Conservation (phyloP, 2,888 invertebrate genomes). For the Apodemia duryi region DNA sequence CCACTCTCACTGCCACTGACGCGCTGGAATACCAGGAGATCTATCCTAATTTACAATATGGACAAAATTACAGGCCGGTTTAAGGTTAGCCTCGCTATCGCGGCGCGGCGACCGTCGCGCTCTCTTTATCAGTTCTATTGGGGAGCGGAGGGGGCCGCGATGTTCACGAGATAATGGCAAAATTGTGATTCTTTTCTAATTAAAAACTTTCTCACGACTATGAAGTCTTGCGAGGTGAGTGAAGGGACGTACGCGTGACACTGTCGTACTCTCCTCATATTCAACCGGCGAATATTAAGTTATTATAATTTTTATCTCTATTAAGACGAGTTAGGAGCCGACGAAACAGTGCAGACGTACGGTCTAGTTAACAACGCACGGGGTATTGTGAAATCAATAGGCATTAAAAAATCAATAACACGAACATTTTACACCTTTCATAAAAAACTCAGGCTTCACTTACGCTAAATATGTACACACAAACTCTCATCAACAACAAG, state of each 20-base stretch:
- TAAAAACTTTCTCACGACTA: constrained; percentile 37
- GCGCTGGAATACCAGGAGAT: constrained; percentile 66
- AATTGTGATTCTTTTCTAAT: constrained; percentile 76
- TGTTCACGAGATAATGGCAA: constrained; percentile 68
- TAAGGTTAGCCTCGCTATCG: constrained; percentile 50
- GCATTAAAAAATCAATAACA: constrained; percentile 49
- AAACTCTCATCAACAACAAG: constrained; percentile 66
- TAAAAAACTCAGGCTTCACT: constrained; percentile 70
- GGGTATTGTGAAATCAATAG: constrained; percentile 22
- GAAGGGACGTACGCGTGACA: constrained; percentile 27
- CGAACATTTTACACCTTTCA: constrained; percentile 58
- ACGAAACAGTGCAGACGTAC: constrained; percentile 35
- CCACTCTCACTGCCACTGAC: constrained; percentile 56
- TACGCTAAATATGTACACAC: constrained; percentile 76
- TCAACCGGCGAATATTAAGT: constrained; percentile 14
- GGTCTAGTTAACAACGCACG: constrained; percentile 6
- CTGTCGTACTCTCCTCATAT: constrained; percentile 28
- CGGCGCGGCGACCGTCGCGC: constrained; percentile 58
- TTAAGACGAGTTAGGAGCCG: constrained; percentile 38
- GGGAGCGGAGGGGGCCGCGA: constrained; percentile 55
- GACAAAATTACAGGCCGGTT: constrained; percentile 71
- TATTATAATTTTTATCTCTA: constrained; percentile 4
- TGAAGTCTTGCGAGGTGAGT: constrained; percentile 31
- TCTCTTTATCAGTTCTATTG: constrained; percentile 66
- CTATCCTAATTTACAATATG: constrained; percentile 69